These are phyloP conservation scores for Hipposideros larvatus DNA, from an alignment of 2,797 vertebrate genomes.

Conservation along the genomic window DNA sequence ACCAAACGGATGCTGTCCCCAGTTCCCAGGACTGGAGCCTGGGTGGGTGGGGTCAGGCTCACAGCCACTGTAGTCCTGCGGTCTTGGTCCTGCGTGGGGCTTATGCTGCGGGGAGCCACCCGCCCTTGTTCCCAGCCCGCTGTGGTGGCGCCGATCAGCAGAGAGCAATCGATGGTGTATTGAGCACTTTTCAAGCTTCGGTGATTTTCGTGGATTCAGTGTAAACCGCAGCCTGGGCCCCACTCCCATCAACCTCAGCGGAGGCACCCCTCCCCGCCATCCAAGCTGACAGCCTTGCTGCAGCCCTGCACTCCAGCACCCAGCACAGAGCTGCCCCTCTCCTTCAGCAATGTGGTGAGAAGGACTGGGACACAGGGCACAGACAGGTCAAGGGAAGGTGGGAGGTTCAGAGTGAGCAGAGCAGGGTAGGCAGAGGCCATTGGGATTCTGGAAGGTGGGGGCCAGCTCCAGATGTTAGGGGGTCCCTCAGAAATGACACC, in stretches of 20 bases:
- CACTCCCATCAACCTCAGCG: conserved; percentile 68
- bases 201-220: conserved; percentile 88
- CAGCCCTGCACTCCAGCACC: conserved; percentile 19
- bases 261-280: conserved; percentile 43
- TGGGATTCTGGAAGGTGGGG: background rate
- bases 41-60: background rate
- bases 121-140: conserved; percentile 38
- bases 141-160: conserved; percentile 84
- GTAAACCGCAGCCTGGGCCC: conserved; percentile 77
- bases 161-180: conserved; percentile 89
- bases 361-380: background rate
- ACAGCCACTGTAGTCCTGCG: no score
- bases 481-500: background rate
- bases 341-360: background rate
- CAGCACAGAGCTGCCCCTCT: background rate
- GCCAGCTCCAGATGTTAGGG: background rate
- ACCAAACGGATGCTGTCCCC: background rate
- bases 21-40: no score
- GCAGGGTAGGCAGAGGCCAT: no score
- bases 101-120: background rate
- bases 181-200: conserved; percentile 88
- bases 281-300: conserved; percentile 4
- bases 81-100: no score
- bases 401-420: background rate
- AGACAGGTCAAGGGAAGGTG: no score